Base-by-base conservation (phyloP, 2,888 invertebrate genomes). In the Lordiphosa andalusiaca region DNA sequence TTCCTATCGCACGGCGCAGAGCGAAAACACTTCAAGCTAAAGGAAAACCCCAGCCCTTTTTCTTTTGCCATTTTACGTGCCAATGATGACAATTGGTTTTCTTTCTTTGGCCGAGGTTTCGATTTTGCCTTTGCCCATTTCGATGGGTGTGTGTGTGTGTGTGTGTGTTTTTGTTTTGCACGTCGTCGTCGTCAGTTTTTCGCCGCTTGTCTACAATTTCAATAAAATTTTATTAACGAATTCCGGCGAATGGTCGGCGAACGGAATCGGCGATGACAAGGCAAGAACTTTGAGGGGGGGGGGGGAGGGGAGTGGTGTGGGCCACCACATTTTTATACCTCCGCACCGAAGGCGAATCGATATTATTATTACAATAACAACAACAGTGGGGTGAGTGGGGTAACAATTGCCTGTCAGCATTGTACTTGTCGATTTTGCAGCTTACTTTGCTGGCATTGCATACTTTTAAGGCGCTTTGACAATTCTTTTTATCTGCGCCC, bases 171-270 rank as follows among this genome's bases (percentile, higher is more conserved):
- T 81, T 71, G 75, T 84, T 84, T 82, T 84, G 81, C 76, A 83
- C 84, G 84, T 83, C 76, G 83, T 82, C 69, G 74, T 61, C 69
- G 66, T 49, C 53, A 81, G 71, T 85, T 84, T 82, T 85, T 85
- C 81, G 85, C 77, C 84, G 81, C 85, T 82, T 85, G 87, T 87
- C 87, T 86, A 84, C 87, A 86, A 87, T 87, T 86, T 87, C 86
- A 87, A 86, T 86, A 86, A 86, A 87, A 86, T 86, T 86, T 87
- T 86, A 86, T 86, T 86, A 86, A 86, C 85, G 86, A 85, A 84
- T 85, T 87, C 86, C 86, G 88, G 85, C 72, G 81, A 74, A 63
- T 68, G 76, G 85, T 73, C 76, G 80, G 65, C 81, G 64, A 48
- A 25, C 39, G 40, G 57, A 62, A 55, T 51, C 69, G 64, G 62